These are phyloP conservation scores for Dasysyrphus albostriatus DNA, from an alignment of 2,888 invertebrate species.

Conservation along the genomic window DNA sequence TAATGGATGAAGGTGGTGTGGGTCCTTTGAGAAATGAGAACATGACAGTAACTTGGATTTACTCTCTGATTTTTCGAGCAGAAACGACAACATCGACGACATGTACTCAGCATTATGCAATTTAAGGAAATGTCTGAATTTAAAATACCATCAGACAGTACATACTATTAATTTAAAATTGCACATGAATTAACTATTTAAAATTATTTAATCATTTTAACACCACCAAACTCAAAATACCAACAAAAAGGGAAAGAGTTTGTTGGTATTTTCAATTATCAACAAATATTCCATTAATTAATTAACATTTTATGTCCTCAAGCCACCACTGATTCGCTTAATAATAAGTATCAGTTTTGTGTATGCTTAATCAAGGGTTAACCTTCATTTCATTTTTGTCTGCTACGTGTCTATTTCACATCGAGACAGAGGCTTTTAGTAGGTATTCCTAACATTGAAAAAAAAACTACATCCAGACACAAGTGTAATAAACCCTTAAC, in stretches of 20 bases:
- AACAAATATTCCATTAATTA: too few relatives aligned
- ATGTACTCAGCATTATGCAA: neutral
- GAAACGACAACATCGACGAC: neutral
- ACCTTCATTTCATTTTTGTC: too few relatives aligned
- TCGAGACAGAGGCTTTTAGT: too few relatives aligned
- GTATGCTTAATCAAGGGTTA: too few relatives aligned
- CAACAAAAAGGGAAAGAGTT: too few relatives aligned
- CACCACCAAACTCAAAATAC: too few relatives aligned
- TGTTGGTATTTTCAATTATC: too few relatives aligned
- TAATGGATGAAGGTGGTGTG: neutral
- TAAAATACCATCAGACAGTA: conserved; percentile 1
- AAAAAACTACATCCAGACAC: neutral
- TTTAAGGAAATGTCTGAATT: neutral
- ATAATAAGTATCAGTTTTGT: too few relatives aligned
- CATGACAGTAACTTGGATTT: conserved; percentile 3
- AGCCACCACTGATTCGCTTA: too few relatives aligned
- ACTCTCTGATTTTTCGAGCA: neutral
- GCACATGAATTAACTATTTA: neutral
- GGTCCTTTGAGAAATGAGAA: conserved; percentile 7
- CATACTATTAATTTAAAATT: neutral
- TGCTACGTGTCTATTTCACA: too few relatives aligned
- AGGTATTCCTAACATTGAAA: too few relatives aligned
- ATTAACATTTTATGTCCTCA: too few relatives aligned
- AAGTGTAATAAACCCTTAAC: neutral
- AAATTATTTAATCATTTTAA: neutral